Evolutionary conservation across 2,888 invertebrate genomes (phyloP).

Genomic region (Acheta domesticus): DNA sequence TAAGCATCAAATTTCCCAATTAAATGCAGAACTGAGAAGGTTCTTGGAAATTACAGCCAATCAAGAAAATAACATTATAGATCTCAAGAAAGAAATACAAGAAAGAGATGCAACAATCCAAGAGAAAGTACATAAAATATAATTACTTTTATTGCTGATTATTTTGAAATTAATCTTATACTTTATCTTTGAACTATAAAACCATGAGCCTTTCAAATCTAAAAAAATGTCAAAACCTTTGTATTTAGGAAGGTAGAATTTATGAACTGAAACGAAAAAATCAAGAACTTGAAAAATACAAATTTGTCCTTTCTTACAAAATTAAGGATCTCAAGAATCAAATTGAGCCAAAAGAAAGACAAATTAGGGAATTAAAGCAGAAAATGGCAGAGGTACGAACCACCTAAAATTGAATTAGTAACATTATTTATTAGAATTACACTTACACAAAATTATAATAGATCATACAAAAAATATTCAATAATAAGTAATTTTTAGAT

Average conservation of each 20-base stretch:
- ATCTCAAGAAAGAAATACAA: slow-evolving; percentile 77
- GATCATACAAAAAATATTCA: not conserved
- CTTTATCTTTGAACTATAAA: too few species aligned
- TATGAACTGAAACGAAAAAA: slow-evolving; percentile 79
- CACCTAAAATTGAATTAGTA: too few species aligned
- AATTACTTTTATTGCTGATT: too few species aligned
- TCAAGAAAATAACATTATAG: slow-evolving; percentile 72
- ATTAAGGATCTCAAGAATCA: slow-evolving; percentile 81
- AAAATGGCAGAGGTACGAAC: slow-evolving; percentile 62
- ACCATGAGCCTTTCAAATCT: too few species aligned
- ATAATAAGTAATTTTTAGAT: slow-evolving; percentile 49
- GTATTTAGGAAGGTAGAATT: slow-evolving; percentile 65
- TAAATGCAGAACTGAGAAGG: slow-evolving; percentile 68
- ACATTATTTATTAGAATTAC: not conserved
- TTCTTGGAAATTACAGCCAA: slow-evolving; percentile 67
- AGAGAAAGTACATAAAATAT: slow-evolving; percentile 55
- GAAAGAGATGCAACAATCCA: slow-evolving; percentile 81
- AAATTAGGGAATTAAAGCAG: slow-evolving; percentile 77
- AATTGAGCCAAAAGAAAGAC: slow-evolving; percentile 81
- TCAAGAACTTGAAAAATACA: slow-evolving; percentile 85
- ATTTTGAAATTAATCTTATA: too few species aligned
- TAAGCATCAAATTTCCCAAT: slow-evolving; percentile 58
- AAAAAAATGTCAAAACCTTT: not conserved
- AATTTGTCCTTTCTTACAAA: slow-evolving; percentile 85
- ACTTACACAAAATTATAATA: too few species aligned